Conservation (phyloP, 2,888 invertebrate species). For the Pardosa pseudoannulata region DNA sequence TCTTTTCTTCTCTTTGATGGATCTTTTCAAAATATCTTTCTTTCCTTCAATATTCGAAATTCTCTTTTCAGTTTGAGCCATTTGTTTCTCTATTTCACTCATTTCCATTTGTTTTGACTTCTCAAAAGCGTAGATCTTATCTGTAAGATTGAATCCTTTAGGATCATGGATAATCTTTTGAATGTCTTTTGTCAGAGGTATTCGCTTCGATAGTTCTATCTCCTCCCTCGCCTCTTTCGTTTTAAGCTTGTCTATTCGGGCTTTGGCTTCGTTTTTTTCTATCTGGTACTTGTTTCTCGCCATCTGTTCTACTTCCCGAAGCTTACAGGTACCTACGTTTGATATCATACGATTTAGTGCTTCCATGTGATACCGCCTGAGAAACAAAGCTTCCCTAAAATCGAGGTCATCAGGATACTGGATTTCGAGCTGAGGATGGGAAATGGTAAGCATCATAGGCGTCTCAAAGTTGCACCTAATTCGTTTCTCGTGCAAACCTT, state of each 20-base stretch:
- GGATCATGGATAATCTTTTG: conserved; percentile 38
- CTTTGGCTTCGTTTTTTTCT: conserved; percentile 9
- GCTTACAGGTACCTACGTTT: conserved; percentile 8
- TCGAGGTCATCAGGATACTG: conserved; percentile 26
- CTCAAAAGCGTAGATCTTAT: conserved; percentile 33
- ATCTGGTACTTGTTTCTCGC: conserved; percentile 25
- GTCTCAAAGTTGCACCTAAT: conserved; percentile 23
- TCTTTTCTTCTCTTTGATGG: conserved; percentile 17
- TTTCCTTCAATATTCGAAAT: not conserved
- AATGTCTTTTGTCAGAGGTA: conserved; percentile 33
- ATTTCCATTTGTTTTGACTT: conserved; percentile 19
- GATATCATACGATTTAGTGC: conserved; percentile 11
- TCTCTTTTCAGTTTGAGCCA: conserved; percentile 13
- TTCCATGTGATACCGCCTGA: conserved; percentile 29
- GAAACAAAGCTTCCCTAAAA: conserved; percentile 7
- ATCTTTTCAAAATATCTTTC: conserved; percentile 37
- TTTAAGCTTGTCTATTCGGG: not conserved
- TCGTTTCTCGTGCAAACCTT: not conserved
- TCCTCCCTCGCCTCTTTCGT: conserved; percentile 10
- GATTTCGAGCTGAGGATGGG: conserved; percentile 26
- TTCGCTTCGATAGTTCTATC: not conserved
- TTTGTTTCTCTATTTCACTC: conserved; percentile 35
- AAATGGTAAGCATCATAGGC: not conserved
- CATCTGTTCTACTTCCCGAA: not conserved
- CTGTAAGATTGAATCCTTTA: not conserved